A percentile compares a stretch with the other conserved stretches of the same genome.
These are phyloP conservation scores for Sebastes taczanowskii DNA, from an alignment of 2,797 vertebrate species.

Conservation along the genomic window DNA sequence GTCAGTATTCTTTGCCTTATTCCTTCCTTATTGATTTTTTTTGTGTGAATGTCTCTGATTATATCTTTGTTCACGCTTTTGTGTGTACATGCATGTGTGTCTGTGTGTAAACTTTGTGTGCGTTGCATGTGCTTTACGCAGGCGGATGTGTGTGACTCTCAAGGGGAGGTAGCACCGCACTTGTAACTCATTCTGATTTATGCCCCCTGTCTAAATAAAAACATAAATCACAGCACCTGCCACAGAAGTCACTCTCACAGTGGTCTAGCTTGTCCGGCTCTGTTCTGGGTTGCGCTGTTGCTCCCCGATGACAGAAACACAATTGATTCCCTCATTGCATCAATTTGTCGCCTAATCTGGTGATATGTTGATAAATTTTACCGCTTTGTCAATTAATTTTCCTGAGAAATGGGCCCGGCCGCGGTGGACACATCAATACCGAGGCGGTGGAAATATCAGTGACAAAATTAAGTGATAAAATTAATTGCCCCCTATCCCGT, in stretches of 20 bases:
- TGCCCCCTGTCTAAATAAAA: slow-evolving; percentile 82
- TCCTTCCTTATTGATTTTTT: slow-evolving; percentile 44
- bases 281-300: slow-evolving; percentile 59
- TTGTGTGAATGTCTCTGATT: slow-evolving; percentile 47
- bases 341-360: slow-evolving; percentile 88
- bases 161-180: slow-evolving; percentile 69
- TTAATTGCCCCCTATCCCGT: slow-evolving; percentile 85
- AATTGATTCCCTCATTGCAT: slow-evolving; percentile 89
- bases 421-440: slow-evolving; percentile 81
- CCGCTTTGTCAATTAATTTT: slow-evolving; percentile 89
- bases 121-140: slow-evolving; percentile 48
- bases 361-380: slow-evolving; percentile 89
- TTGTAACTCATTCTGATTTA: slow-evolving; percentile 88
- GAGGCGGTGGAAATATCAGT: slow-evolving; percentile 75
- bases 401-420: slow-evolving; percentile 82
- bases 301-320: slow-evolving; percentile 78
- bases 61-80: slow-evolving; percentile 30
- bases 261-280: slow-evolving; percentile 68
- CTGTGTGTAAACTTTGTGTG: slow-evolving; percentile 47
- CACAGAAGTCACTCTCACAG: slow-evolving; percentile 81
- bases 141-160: slow-evolving; percentile 58
- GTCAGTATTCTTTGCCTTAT: slow-evolving; percentile 42
- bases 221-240: slow-evolving; percentile 85
- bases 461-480: slow-evolving; percentile 89
- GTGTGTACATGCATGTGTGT: slow-evolving; percentile 31